A percentile compares a stretch with the other conserved stretches of the same genome.
Evolutionary conservation across 2,113 vertebrate species (phyloP).

Genomic region (Urocolius indicus): DNA sequence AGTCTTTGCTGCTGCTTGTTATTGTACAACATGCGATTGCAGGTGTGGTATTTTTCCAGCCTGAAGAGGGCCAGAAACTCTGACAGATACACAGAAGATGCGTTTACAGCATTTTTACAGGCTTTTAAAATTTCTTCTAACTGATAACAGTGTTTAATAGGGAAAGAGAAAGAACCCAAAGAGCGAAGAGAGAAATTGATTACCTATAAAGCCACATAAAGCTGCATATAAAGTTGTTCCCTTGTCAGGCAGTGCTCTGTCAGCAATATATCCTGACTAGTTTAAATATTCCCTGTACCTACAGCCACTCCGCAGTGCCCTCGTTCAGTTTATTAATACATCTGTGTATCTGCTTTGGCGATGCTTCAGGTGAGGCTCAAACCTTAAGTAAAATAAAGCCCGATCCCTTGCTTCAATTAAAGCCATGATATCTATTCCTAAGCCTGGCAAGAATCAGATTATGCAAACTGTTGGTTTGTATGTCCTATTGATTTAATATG

Average conservation of each 20-base stretch:
- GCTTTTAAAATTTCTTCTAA: background rate
- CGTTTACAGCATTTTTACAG: background rate
- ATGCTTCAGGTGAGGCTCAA: constrained; percentile 42
- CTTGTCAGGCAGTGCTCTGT: constrained; percentile 3
- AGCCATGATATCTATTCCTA: constrained; percentile 44
- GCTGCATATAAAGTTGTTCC: constrained; percentile 2
- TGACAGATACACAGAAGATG: background rate
- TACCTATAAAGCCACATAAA: background rate
- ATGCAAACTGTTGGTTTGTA: constrained; percentile 83
- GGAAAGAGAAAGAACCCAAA: background rate
- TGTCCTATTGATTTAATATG: constrained; percentile 93
- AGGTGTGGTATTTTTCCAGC: background rate
- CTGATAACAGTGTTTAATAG: background rate
- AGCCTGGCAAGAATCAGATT: constrained; percentile 72
- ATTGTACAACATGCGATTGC: background rate
- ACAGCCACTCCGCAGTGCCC: constrained; percentile 28
- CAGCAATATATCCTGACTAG: constrained; percentile 1
- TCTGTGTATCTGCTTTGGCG: background rate
- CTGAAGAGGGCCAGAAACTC: constrained; percentile 24
- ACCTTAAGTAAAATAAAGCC: constrained; percentile 51
- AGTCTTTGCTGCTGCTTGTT: background rate
- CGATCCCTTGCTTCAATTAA: constrained; percentile 41
- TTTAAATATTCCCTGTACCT: constrained; percentile 27
- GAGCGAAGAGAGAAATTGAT: background rate
- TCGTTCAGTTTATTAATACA: constrained; percentile 39